These are phyloP conservation scores for Hypomesus transpacificus DNA, from an alignment of 2,113 vertebrate genomes.

Conservation along the genomic window DNA sequence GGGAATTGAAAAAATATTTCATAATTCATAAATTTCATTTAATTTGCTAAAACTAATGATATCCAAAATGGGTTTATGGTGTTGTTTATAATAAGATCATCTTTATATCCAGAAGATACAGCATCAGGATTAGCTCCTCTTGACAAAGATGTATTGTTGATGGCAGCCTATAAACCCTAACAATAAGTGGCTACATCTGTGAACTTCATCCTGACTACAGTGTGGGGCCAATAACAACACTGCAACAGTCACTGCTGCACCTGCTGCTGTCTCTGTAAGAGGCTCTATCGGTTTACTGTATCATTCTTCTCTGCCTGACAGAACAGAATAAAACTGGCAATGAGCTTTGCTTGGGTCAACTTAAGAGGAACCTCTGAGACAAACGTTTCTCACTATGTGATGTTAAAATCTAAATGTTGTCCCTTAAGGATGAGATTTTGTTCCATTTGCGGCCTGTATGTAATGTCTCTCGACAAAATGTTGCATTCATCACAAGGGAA, in stretches of 20 bases:
- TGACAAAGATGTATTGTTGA: conserved; percentile 73
- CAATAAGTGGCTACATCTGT: conserved; percentile 73
- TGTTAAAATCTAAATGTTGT: conserved; percentile 83
- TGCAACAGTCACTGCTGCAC: conserved; percentile 77
- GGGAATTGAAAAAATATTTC: background rate
- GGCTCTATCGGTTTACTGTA: conserved; percentile 62
- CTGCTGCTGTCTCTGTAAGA: conserved; percentile 77
- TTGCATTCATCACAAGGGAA: conserved; percentile 65
- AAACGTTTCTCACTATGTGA: conserved; percentile 83
- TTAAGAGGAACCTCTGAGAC: conserved; percentile 81
- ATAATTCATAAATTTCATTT: conserved; percentile 17
- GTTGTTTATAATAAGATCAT: conserved; percentile 48
- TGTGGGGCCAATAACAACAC: conserved; percentile 61
- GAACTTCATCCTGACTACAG: conserved; percentile 74
- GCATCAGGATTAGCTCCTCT: conserved; percentile 62
- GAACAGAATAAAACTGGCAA: conserved; percentile 64
- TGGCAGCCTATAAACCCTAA: conserved; percentile 66
- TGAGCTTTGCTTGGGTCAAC: conserved; percentile 80
- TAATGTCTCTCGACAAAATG: conserved; percentile 76
- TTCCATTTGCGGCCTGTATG: conserved; percentile 75
- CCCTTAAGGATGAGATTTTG: conserved; percentile 80
- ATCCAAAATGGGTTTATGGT: conserved; percentile 53
- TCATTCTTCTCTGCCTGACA: conserved; percentile 72
- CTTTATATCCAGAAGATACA: conserved; percentile 42
- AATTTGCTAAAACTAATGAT: conserved; percentile 19